A percentile compares a stretch with the other conserved stretches of the same genome.
Evolutionary conservation across 1,140 invertebrate species (phyloP).

Genomic region (Eriocheir sinensis): DNA sequence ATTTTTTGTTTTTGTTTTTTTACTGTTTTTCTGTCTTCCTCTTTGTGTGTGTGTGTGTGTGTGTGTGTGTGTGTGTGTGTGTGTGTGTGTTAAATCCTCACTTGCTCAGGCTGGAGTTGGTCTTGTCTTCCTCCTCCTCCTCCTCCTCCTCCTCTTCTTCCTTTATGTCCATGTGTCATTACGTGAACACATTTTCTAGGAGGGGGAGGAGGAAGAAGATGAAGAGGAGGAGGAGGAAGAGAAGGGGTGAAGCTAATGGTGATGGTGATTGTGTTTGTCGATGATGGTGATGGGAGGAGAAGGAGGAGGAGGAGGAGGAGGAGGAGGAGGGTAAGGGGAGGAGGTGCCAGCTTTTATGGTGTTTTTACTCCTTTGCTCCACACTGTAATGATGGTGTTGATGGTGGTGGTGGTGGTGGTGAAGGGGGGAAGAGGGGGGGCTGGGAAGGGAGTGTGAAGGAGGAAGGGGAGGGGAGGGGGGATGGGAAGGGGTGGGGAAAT

Average conservation of each 20-base stretch:
- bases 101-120: neutral
- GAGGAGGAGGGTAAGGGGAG: neutral
- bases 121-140: conserved; percentile 13
- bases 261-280: conserved; percentile 29
- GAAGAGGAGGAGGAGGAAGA: no score
- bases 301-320: neutral
- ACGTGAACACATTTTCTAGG: neutral
- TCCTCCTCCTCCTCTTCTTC: neutral
- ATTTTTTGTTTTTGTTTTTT: neutral
- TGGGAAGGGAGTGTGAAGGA: no score
- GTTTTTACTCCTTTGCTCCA: neutral
- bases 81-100: neutral
- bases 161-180: conserved; percentile 26
- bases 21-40: neutral
- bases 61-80: neutral
- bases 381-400: neutral
- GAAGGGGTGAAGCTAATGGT: neutral
- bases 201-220: no score
- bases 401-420: neutral
- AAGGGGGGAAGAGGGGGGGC: no score
- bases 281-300: neutral
- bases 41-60: neutral
- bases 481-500: no score
- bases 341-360: neutral
- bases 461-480: no score